A percentile compares a stretch with the other conserved stretches of the same genome.
Conservation (phyloP, 1,140 invertebrate species). For the Marisa cornuarietis region DNA sequence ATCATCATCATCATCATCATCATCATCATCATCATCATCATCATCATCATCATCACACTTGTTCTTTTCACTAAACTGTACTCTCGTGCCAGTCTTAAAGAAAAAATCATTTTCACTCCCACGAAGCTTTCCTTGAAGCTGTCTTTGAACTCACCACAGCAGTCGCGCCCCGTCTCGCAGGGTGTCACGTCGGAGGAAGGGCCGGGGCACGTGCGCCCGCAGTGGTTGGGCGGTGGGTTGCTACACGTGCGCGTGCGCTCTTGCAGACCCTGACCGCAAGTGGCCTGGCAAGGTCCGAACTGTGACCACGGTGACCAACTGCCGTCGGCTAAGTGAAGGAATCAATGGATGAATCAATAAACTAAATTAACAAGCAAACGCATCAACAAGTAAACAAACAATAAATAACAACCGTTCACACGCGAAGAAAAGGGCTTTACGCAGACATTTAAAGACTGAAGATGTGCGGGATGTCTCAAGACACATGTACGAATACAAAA, state of each 20-base stretch:
- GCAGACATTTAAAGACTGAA: too few species aligned
- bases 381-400: too few species aligned
- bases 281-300: conserved; percentile 38
- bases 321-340: conserved; percentile 52
- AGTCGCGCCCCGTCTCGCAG: conserved; percentile 28
- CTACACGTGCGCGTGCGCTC: conserved; percentile 38
- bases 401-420: too few species aligned
- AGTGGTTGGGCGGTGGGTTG: conserved; percentile 66
- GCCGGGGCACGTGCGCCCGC: conserved; percentile 49
- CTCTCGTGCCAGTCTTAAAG: too few species aligned
- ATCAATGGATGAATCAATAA: background rate
- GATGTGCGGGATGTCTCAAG: too few species aligned
- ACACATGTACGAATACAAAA: too few species aligned
- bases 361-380: too few species aligned
- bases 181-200: conserved; percentile 27
- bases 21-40: background rate
- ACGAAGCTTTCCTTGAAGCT: background rate
- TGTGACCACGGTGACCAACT: conserved; percentile 42
- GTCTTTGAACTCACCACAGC: conserved; percentile 5
- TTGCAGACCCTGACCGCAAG: conserved; percentile 44
- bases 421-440: too few species aligned
- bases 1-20: background rate
- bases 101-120: too few species aligned
- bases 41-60: background rate
- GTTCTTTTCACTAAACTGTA: too few species aligned